Evolutionary conservation across 53 echinoderm and acorn worm species (phyloP).

Genomic region (Patiria pectinifera): DNA sequence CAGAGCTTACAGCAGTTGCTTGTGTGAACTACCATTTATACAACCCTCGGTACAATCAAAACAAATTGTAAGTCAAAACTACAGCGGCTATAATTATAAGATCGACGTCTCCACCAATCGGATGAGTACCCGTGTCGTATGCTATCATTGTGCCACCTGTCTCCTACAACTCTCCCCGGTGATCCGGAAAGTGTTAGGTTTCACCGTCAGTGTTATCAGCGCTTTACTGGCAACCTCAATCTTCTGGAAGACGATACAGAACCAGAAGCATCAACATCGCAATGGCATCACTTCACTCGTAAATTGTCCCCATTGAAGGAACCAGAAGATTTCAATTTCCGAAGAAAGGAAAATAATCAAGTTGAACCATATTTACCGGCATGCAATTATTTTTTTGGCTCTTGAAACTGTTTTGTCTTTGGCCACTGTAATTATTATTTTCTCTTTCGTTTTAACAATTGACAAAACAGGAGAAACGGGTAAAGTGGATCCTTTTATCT

Average conservation of each 20-base stretch:
- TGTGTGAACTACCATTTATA: slow-evolving; percentile 10
- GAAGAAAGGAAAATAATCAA: too few species aligned
- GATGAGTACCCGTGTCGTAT: slow-evolving; percentile 47
- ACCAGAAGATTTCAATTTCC: too few species aligned
- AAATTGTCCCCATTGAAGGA: background rate
- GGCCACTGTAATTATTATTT: too few species aligned
- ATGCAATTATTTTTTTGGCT: too few species aligned
- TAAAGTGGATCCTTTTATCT: too few species aligned
- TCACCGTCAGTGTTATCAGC: slow-evolving; percentile 62
- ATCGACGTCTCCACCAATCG: too few species aligned
- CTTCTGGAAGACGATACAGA: slow-evolving; percentile 47
- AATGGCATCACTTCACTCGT: slow-evolving; percentile 36
- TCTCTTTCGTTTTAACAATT: too few species aligned
- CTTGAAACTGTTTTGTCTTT: too few species aligned
- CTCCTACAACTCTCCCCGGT: slow-evolving; percentile 42
- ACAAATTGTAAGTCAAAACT: slow-evolving; percentile 31
- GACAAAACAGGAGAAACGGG: too few species aligned
- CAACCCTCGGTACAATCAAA: slow-evolving; percentile 58
- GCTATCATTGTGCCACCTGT: slow-evolving; percentile 49
- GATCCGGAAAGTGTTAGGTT: slow-evolving; percentile 49
- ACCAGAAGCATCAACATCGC: slow-evolving; percentile 39
- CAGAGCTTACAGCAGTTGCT: too few species aligned
- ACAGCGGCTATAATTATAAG: slow-evolving; percentile 43
- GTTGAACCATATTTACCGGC: too few species aligned
- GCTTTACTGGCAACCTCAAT: slow-evolving; percentile 61